Evolutionary conservation across 2,113 vertebrate genomes (phyloP), one percentile per base, ranked within the genome.

Genomic region (Amphilophus citrinellus): DNA sequence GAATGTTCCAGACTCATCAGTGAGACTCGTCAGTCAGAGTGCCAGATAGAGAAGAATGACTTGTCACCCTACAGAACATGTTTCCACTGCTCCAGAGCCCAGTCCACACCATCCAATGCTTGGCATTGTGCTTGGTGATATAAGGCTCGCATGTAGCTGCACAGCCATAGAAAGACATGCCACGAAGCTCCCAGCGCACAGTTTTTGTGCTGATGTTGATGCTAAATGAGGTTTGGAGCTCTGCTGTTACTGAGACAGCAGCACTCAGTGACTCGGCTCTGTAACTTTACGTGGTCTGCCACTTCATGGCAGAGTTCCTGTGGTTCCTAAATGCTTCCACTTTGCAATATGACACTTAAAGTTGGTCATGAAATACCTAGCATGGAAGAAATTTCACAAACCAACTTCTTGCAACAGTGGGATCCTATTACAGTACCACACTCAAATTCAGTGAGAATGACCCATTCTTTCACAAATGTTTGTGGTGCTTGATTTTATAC

Each of bases 351-450:
- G 50, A 24, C 15, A 50, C 66, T 18, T 50, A 71, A 30, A 71
- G 42, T 13, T 50, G 0, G 50, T 50, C 24, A 50, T 50, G 50
- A 30, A 7, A 50, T 71, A 30, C 30, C 66, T 50, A 30, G 27
- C 24, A 71, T 5, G 66, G 50, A 17, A 50, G 3, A 71, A 50
- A 71, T 71, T 30, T 71, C 3, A 27, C 22, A 71, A 50, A 71
- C 24, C 30, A 9, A 71, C 15, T 30, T 30, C 15, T 30, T 71
- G 66, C 44, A 71, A 50, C 9, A 0, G 0, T 17, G 27, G 66
- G 14, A 7, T 71, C 15, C 42, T 50, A 20, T 0, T 71, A 71
- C 5, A 71, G 24, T 20, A 14, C 24, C 15, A 71, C 9, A 0
- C 24, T 18, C 47, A 24, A 71, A 71, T 7, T 30, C 65, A 50